A percentile compares a stretch with the other conserved stretches of the same genome.
Conservation (phyloP, 2,797 vertebrate genomes). For the Neoniphon sammara region DNA sequence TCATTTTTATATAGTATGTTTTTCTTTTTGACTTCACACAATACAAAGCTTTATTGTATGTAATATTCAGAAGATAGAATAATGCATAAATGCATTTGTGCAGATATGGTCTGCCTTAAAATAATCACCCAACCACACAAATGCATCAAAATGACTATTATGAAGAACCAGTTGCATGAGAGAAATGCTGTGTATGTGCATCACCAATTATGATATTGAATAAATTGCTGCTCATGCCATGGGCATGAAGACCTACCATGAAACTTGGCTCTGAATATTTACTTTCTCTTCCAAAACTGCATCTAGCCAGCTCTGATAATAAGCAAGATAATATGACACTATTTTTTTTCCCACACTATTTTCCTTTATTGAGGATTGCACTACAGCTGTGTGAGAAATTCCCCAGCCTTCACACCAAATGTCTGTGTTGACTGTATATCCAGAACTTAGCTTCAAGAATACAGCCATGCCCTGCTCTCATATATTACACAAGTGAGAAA, state of each 20-base stretch:
- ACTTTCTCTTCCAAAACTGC: conserved; percentile 13
- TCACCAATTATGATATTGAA: conserved; percentile 15
- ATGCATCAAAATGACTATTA: conserved; percentile 12
- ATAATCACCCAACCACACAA: conserved; percentile 17
- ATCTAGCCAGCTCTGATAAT: conserved; percentile 23
- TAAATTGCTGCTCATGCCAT: neutral
- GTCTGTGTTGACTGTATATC: conserved; percentile 39
- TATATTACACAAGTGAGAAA: conserved; percentile 37
- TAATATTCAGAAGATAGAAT: too few species aligned
- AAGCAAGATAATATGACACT: neutral
- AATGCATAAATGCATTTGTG: neutral
- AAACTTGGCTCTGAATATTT: conserved; percentile 6
- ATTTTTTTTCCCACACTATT: conserved; percentile 29
- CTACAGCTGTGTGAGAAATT: conserved; percentile 47
- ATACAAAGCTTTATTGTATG: too few species aligned
- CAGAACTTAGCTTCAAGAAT: conserved; percentile 42
- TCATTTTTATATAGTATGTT: conserved; percentile 21
- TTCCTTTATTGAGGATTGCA: conserved; percentile 31
- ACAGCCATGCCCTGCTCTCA: conserved; percentile 37
- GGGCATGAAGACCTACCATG: neutral
- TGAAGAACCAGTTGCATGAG: neutral
- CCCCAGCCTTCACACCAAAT: conserved; percentile 52
- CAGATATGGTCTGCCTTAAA: neutral
- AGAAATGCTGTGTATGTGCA: neutral
- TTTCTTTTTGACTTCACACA: neutral